Percentiles rank a stretch among this genome's conserved stretches.
Conservation (phyloP, 2,113 vertebrate genomes). For the Solea solea region DNA sequence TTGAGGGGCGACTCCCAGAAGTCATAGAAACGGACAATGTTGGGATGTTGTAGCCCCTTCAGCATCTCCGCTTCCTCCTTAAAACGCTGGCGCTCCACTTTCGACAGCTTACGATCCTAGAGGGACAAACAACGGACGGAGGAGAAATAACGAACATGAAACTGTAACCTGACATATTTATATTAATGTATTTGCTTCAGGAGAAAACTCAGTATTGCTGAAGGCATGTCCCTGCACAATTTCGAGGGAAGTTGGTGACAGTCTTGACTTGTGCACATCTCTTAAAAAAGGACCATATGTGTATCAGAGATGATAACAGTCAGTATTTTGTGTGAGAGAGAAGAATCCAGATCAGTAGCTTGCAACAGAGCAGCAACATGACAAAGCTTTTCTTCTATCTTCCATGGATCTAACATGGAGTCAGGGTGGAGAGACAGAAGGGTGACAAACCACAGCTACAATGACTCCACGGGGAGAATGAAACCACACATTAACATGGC, state of each 20-base stretch:
- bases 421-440: not conserved
- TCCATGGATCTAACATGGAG: not conserved
- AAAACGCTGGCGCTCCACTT: conserved; percentile 92
- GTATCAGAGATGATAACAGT: conserved; percentile 23
- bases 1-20: conserved; percentile 94
- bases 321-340: conserved; percentile 1
- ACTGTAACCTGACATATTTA: not conserved
- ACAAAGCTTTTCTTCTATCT: not conserved
- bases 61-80: conserved; percentile 97
- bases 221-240: conserved; percentile 14
- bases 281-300: conserved; percentile 44
- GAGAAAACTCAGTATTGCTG: conserved; percentile 3
- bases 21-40: conserved; percentile 82
- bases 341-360: conserved; percentile 12
- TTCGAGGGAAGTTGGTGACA: conserved; percentile 18
- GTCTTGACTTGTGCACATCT: conserved; percentile 18
- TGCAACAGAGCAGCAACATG: not conserved
- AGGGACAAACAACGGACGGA: conserved; percentile 17
- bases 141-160: conserved; percentile 11
- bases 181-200: conserved; percentile 20
- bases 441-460: conserved; percentile 14
- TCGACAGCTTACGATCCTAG: conserved; percentile 93
- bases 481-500: conserved; percentile 15
- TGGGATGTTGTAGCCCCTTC: conserved; percentile 87
- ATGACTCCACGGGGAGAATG: not conserved